Evolutionary conservation across 2,888 invertebrate species (phyloP), one percentile per base, ranked within the genome.

Genomic region (Ectemnius cavifrons): DNA sequence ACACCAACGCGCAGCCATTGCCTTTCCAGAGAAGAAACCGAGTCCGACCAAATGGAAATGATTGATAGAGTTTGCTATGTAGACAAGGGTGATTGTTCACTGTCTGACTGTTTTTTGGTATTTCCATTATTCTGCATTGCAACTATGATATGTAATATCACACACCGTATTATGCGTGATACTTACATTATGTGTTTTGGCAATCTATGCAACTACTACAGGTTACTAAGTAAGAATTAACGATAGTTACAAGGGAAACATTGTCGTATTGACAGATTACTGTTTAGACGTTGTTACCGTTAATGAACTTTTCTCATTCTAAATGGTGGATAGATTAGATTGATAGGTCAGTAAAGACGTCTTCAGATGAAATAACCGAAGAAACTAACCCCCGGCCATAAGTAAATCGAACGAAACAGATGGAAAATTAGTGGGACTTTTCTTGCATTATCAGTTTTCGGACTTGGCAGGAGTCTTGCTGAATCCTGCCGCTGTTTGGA

Each of bases 121-220:
- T 87, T 86, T 83, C 87, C 83, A 85, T 88, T 87, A 84, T 86
- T 87, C 83, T 86, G 83, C 86, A 85, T 84, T 83, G 84, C 81
- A 37, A 82, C 73, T 80, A 77, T 82, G 77, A 37, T 37, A 37
- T 37, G 72, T 80, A 80, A 80, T 77, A 77, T 75, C 68, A 82
- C 75, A 75, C 73, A 66, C 28, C 73, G 70, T 72, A 80, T 75
- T 73, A 81, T 76, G 70, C 67, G 73, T 75, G 76, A 71, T 78
- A 82, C 73, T 82, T 81, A 75, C 78, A 84, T 63, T 77, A 81
- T 78, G 75, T 75, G 77, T 82, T 78, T 73, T 49, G 37, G 37
- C 37, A 37, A 37, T 37, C 37, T 37, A 37, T 37, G 37, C 37
- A 37, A 45, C 56, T 73, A 28, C 20, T 49, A 13, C 59, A 45